Evolutionary conservation across 2,797 vertebrate genomes (phyloP), one percentile per base, ranked within the genome.

Genomic region (Monodelphis domestica): DNA sequence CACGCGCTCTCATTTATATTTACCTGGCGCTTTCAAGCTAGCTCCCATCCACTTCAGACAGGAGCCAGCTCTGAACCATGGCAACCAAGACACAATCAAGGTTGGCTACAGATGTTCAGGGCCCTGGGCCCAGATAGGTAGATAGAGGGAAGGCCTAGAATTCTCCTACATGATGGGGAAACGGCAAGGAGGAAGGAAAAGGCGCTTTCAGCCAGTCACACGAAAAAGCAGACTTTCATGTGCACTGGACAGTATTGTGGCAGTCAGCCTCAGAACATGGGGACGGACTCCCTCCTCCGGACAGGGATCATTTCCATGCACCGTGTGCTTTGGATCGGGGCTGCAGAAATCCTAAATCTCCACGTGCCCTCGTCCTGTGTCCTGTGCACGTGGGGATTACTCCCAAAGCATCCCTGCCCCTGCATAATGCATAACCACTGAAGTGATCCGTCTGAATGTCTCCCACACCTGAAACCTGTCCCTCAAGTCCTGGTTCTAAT

Each of bases 1-100:
- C 89, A 95, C 4, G 2, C 6, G 90, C 97, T 97, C 96, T 96
- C 93, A 97, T 98, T 97, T 98, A 96, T 97, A 95, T 97, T 96
- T 93, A 97, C 92, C 92, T 56, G n/a, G 91, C 96, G 57, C 96
- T 96, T 95, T 94, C 97, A 94, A 96, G 94, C 95, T 90, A 94
- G 94, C 89, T 97, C 96, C 96, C 93, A 97, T 90, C 89, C 28
- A 54, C 93, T 97, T 95, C 87, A 95, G 89, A 24, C 95, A 91
- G 91, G 88, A 96, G 91, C 0, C 87, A 91, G 52, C 91, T 91
- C 93, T 55, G 59, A 93, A 84, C 54, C 0, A 17, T 59, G 87
- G 92, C 88, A 91, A 94, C 55, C 50, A 1, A 89, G 57, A 45
- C 29, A 33, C 92, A 94, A 91, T 30, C 78, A 87, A 91, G 54